Evolutionary conservation across 2,888 invertebrate species (phyloP).

Genomic region (Liopterus haemorrhoidalis): DNA sequence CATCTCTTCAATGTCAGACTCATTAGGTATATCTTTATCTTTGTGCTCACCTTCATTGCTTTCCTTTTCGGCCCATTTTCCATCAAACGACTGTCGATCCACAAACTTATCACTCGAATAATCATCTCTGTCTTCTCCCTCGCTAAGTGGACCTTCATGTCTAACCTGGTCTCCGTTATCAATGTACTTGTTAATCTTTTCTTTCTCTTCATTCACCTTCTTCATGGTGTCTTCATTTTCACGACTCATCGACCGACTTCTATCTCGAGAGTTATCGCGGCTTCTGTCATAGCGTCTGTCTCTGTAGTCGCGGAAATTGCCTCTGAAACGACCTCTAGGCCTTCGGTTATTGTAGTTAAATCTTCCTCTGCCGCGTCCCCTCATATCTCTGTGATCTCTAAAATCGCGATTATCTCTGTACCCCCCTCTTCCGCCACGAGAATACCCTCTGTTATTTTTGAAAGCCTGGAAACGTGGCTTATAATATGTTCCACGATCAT

Average conservation of each 20-base stretch:
- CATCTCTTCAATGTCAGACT: slow-evolving; percentile 50
- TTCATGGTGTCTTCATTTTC: slow-evolving; percentile 47
- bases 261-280: slow-evolving; percentile 43
- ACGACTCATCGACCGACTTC: slow-evolving; percentile 34
- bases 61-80: slow-evolving; percentile 60
- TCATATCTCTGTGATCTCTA: slow-evolving; percentile 40
- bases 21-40: slow-evolving; percentile 38
- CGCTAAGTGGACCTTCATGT: slow-evolving; percentile 53
- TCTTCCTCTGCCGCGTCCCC: slow-evolving; percentile 41
- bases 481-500: slow-evolving; percentile 72
- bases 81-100: slow-evolving; percentile 59
- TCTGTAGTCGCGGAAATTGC: slow-evolving; percentile 61
- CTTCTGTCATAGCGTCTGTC: slow-evolving; percentile 61
- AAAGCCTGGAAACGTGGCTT: slow-evolving; percentile 68
- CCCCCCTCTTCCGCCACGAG: slow-evolving; percentile 43
- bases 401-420: slow-evolving; percentile 30
- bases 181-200: slow-evolving; percentile 54
- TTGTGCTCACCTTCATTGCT: slow-evolving; percentile 38
- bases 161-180: slow-evolving; percentile 46
- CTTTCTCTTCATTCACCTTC: slow-evolving; percentile 51
- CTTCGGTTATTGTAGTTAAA: slow-evolving; percentile 39
- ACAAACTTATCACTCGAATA: slow-evolving; percentile 48
- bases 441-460: slow-evolving; percentile 50
- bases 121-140: slow-evolving; percentile 55
- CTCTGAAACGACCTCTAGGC: slow-evolving; percentile 41